A percentile compares a stretch with the other conserved stretches of the same genome.
Conservation (phyloP, 2,888 invertebrate species). For the Chesias legatella region DNA sequence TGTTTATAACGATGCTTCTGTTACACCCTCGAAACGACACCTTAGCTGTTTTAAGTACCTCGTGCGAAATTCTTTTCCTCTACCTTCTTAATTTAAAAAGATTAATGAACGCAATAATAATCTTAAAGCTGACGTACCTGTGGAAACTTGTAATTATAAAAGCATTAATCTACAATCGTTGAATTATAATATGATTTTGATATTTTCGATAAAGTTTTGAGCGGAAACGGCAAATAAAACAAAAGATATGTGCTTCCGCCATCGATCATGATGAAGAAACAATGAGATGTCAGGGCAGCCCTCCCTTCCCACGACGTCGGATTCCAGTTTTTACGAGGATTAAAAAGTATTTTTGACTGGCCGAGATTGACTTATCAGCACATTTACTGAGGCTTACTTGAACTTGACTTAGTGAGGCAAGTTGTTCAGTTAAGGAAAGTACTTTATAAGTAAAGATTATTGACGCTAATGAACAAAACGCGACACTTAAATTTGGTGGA, state of each 20-base stretch:
- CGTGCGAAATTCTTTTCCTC: slow-evolving; percentile 23
- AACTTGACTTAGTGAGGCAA: no score
- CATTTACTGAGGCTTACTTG: no score
- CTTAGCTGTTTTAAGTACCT: no score
- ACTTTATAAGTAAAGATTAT: no score
- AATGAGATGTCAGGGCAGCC: slow-evolving; percentile 42
- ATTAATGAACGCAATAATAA: slow-evolving; percentile 14
- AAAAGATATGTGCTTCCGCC: slow-evolving; percentile 64
- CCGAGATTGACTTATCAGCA: no score
- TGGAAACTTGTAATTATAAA: slow-evolving; percentile 50
- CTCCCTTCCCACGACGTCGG: slow-evolving; percentile 49
- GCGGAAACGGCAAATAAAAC: slow-evolving; percentile 67
- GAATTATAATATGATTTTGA: slow-evolving; percentile 32
- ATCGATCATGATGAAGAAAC: slow-evolving; percentile 63
- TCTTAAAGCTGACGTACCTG: slow-evolving; percentile 15
- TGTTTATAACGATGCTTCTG: slow-evolving; percentile 65
- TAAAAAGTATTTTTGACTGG: slow-evolving; percentile 7
- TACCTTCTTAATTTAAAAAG: slow-evolving; percentile 36
- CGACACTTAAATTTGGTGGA: no score
- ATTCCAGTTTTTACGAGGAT: slow-evolving; percentile 22
- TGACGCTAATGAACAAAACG: no score
- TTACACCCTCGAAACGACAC: slow-evolving; percentile 56
- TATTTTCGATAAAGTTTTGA: slow-evolving; percentile 47
- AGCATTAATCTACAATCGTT: slow-evolving; percentile 52
- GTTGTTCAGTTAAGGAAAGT: no score